Percentiles rank a stretch among this genome's conserved stretches.
Conservation (phyloP, 30 jellyfish, hydroid and myxozoan genomes). For the Chironex yamaguchii region DNA sequence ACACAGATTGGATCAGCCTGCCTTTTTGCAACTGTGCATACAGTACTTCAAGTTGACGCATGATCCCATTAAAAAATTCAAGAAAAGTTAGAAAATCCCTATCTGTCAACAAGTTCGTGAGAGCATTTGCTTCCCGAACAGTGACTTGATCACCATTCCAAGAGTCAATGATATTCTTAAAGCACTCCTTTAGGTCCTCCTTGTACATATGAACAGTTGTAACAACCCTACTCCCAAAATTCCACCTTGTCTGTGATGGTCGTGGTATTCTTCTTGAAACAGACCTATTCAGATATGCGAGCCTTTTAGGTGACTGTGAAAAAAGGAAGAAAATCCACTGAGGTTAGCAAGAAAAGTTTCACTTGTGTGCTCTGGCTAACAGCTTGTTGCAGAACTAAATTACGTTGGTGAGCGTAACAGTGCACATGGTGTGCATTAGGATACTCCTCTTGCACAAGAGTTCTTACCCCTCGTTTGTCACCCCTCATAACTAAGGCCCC, state of each 20-base stretch:
- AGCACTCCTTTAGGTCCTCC: constrained; percentile 17
- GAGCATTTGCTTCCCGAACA: constrained; percentile 65
- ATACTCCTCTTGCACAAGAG: background rate
- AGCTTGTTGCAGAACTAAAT: constrained; percentile 36
- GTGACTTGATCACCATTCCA: constrained; percentile 41
- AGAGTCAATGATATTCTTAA: constrained; percentile 2
- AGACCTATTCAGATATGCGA: constrained; percentile 35
- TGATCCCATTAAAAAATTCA: constrained; percentile 9
- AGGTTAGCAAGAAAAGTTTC: constrained; percentile 65
- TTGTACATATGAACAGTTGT: constrained; percentile 21
- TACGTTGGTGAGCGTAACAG: constrained; percentile 66
- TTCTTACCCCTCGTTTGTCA: constrained; percentile 24
- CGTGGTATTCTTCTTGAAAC: constrained; percentile 55
- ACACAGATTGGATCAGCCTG: constrained; percentile 35
- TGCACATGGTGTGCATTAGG: constrained; percentile 57
- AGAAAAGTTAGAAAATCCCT: constrained; percentile 33
- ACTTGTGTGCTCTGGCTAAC: constrained; percentile 5
- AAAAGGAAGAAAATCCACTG: constrained; percentile 36
- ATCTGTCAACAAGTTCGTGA: constrained; percentile 22
- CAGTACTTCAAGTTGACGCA: constrained; percentile 39
- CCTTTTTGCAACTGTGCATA: constrained; percentile 65
- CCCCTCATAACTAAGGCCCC: constrained; percentile 60
- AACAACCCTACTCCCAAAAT: constrained; percentile 54
- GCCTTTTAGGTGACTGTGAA: constrained; percentile 48
- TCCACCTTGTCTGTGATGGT: constrained; percentile 55